These are phyloP conservation scores for Campoplex capitator DNA, from an alignment of 2,888 invertebrate species.

Conservation along the genomic window DNA sequence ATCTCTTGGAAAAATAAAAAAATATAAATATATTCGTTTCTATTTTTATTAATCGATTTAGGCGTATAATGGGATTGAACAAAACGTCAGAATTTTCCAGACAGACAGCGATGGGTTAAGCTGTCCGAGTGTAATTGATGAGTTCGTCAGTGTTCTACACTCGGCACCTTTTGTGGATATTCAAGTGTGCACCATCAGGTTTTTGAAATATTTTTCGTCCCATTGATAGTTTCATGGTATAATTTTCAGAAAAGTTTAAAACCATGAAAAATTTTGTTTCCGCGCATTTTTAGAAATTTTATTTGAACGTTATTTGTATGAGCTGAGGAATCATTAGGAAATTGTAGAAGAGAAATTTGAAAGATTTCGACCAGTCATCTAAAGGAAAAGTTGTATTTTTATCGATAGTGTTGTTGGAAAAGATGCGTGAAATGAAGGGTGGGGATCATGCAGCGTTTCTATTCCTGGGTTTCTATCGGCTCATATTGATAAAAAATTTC, in stretches of 20 bases:
- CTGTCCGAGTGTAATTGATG: conserved; percentile 5
- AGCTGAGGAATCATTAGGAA: not conserved
- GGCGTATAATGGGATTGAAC: not conserved
- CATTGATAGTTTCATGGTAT: not conserved
- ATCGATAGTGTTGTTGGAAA: conserved; percentile 14
- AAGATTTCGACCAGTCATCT: not conserved
- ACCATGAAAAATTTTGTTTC: no score
- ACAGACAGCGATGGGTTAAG: conserved; percentile 1
- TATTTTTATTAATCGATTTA: not conserved
- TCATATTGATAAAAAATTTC: conserved; percentile 69
- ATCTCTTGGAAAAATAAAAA: not conserved
- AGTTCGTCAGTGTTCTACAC: not conserved
- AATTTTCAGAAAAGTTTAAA: not conserved
- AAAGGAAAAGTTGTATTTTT: not conserved
- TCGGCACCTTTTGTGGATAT: not conserved
- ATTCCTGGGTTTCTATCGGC: conserved; percentile 78
- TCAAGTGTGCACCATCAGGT: not conserved
- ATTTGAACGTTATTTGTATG: no score
- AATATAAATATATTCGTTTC: not conserved
- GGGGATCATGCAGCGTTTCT: conserved; percentile 72
- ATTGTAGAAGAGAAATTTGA: not conserved
- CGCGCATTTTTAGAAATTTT: no score
- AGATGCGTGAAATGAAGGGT: conserved; percentile 59
- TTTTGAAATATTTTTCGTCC: not conserved
- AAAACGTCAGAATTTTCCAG: not conserved